These are phyloP conservation scores for Aphelocoma coerulescens DNA, from an alignment of 2,113 vertebrate species.

Conservation along the genomic window DNA sequence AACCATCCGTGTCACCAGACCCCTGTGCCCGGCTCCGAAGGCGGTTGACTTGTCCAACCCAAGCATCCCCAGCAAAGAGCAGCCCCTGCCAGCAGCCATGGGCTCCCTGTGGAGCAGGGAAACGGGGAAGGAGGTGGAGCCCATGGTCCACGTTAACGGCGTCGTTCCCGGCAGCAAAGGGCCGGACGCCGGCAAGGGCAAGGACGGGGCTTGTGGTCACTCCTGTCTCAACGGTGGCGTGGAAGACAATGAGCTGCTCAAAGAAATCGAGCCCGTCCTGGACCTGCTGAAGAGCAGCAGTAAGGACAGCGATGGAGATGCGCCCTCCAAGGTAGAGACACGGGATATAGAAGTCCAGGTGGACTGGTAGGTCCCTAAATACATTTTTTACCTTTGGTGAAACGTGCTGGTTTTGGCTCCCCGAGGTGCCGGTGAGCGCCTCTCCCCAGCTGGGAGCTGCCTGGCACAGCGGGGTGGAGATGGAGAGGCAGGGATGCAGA, in stretches of 20 bases:
- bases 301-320: constrained; percentile 75
- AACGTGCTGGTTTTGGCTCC: not conserved
- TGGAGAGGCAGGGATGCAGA: not conserved
- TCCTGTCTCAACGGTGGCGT: constrained; percentile 77
- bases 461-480: not conserved
- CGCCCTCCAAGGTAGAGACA: constrained; percentile 73
- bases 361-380: constrained; percentile 82
- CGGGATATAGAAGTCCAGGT: constrained; percentile 89
- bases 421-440: not conserved
- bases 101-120: constrained; percentile 74
- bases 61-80: constrained; percentile 74
- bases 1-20: constrained; percentile 88
- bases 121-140: constrained; percentile 41
- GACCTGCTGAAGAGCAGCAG: constrained; percentile 82
- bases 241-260: constrained; percentile 86
- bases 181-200: constrained; percentile 65
- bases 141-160: constrained; percentile 61
- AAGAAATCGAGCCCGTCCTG: constrained; percentile 91
- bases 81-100: constrained; percentile 51
- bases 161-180: constrained; percentile 40
- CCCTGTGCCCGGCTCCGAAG: constrained; percentile 71
- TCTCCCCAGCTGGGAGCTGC: not conserved
- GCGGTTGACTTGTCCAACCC: constrained; percentile 78
- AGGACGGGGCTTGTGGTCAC: constrained; percentile 19
- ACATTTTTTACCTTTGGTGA: not conserved